These are phyloP conservation scores for Cygnus olor DNA, from an alignment of 2,797 vertebrate genomes.

Conservation along the genomic window DNA sequence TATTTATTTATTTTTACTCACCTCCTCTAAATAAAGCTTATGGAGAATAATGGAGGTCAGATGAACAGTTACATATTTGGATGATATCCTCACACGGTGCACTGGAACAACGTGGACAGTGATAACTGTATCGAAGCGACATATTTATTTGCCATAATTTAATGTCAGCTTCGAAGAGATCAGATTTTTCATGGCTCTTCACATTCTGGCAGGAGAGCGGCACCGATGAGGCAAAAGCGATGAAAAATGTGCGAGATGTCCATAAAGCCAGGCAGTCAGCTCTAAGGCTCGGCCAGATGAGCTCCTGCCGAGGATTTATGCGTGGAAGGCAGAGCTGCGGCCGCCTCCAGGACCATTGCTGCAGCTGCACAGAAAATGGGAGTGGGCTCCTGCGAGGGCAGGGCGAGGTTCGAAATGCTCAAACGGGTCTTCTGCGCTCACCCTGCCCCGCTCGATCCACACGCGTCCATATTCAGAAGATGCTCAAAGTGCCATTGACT, in stretches of 20 bases:
- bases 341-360: not conserved
- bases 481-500: not conserved
- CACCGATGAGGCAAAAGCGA: not conserved
- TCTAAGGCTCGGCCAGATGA: conserved; percentile 37
- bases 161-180: conserved; percentile 17
- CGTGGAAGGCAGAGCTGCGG: not conserved
- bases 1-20: not conserved
- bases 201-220: not conserved
- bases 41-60: not conserved
- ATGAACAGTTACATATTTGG: not conserved
- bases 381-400: not conserved
- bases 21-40: not conserved
- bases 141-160: conserved; percentile 28
- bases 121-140: not conserved
- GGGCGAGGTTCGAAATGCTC: not conserved
- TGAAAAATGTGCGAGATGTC: conserved; percentile 41
- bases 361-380: not conserved
- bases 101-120: not conserved
- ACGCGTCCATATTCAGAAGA: not conserved
- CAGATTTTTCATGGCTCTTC: not conserved
- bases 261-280: conserved; percentile 12
- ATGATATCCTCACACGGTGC: not conserved
- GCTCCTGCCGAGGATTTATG: conserved; percentile 33
- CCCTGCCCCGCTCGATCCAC: not conserved
- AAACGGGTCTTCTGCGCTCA: rapidly evolving